Base-by-base conservation (phyloP, 2,797 vertebrate genomes). In the Pelobates cultripes region DNA sequence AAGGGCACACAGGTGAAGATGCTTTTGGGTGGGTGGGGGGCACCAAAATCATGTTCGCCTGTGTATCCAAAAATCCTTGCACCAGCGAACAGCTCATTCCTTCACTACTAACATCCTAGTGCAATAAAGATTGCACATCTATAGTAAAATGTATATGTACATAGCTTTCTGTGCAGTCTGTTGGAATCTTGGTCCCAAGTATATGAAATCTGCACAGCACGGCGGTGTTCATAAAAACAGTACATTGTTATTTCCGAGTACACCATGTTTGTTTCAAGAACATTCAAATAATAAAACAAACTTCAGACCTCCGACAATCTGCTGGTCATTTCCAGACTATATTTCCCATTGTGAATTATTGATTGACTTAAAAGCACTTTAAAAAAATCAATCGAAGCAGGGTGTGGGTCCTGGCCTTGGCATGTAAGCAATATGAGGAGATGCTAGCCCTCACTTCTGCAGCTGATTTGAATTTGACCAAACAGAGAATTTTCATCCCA, bases 311-410 rank as follows among this genome's bases (percentile, higher is more conserved):
- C 60, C 43, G 43, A 57, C 2, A 44, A 6, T 13, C 42, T 69
- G 53, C 51, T 41, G 55, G 43, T 17, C 55, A 64, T 15, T 79
- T 83, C 69, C 45, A 64, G 57, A 77, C 64, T 40, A 8, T 73
- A 63, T 73, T 47, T 73, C 17, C 45, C 73, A 53, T n/a, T 40
- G 74, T 91, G 86, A 86, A 92, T 91, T 91, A 92, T 92, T 91
- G 85, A 92, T 70, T 90, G 85, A 57, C 13, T 80, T 75, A 78
- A 74, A 77, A 64, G 9, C 87, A 88, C 89, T 91, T 92, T 79
- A n/a, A 40, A 90, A 89, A 89, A 91, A 91, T 91, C 90, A 88
- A 90, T 91, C 87, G 85, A 83, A 85, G 86, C 70, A 83, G 89
- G 89, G 88, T 1, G 86, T 86, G 88, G 63, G 60, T 41, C 78